Evolutionary conservation across 2,113 vertebrate genomes (phyloP).

Genomic region (Hucho hucho): DNA sequence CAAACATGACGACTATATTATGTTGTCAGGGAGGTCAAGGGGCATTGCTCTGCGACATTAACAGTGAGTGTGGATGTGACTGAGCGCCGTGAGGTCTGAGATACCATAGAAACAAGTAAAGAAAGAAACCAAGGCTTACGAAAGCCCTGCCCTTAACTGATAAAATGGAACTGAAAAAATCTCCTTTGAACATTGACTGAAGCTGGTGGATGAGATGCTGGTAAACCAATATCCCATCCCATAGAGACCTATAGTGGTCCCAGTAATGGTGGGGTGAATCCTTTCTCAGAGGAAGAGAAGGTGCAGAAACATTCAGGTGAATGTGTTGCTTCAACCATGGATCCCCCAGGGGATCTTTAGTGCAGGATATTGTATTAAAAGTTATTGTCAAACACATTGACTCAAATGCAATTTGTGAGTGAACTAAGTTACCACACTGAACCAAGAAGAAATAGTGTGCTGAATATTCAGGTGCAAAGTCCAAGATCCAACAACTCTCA

Average conservation of each 20-base stretch:
- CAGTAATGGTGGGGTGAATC: background rate
- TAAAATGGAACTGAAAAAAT: background rate
- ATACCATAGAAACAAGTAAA: slow-evolving; percentile 11
- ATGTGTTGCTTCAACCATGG: too few relatives aligned
- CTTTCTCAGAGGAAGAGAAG: background rate
- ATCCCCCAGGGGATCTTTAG: too few relatives aligned
- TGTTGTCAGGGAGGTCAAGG: background rate
- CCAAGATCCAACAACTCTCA: too few relatives aligned
- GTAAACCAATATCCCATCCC: background rate
- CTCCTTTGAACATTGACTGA: background rate
- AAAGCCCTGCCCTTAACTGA: background rate
- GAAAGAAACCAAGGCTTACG: background rate
- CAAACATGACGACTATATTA: slow-evolving; percentile 13
- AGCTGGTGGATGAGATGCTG: background rate
- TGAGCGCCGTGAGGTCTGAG: slow-evolving; percentile 9
- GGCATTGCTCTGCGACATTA: slow-evolving; percentile 10
- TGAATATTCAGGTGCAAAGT: too few relatives aligned
- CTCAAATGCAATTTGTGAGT: background rate
- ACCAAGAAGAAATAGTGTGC: too few relatives aligned
- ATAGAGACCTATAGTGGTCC: background rate
- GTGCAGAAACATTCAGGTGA: background rate
- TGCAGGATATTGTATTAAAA: background rate
- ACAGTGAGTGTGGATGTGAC: slow-evolving; percentile 36
- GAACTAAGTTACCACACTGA: background rate
- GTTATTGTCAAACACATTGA: background rate